Conservation (phyloP, 2,888 invertebrate species). For the Ypsolopha sequella region DNA sequence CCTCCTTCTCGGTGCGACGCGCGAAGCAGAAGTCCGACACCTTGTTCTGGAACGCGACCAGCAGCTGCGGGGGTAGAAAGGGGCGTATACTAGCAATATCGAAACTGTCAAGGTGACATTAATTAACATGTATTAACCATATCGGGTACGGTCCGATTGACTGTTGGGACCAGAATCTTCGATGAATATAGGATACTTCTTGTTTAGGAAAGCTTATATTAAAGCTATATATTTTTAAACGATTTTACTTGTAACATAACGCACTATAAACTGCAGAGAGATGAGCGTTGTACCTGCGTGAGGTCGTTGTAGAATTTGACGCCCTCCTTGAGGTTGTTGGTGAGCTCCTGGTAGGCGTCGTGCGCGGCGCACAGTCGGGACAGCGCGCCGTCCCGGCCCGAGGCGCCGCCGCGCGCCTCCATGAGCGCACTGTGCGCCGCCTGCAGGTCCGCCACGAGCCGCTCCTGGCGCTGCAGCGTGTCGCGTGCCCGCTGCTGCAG, state of each 20-base stretch:
- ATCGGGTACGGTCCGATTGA: too few species aligned
- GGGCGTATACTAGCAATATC: too few species aligned
- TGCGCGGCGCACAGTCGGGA: conserved; percentile 90
- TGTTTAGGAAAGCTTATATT: too few species aligned
- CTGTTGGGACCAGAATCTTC: too few species aligned
- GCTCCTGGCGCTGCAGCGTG: conserved; percentile 79
- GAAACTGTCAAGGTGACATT: too few species aligned
- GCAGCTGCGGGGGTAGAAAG: conserved; percentile 68
- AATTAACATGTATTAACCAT: too few species aligned
- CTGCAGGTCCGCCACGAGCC: conserved; percentile 50
- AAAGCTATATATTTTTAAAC: too few species aligned
- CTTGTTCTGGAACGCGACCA: conserved; percentile 97
- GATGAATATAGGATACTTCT: too few species aligned
- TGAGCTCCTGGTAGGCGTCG: conserved; percentile 93
- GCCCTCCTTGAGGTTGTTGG: conserved; percentile 93
- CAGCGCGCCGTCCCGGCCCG: conserved; percentile 81
- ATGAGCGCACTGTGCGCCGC: conserved; percentile 68
- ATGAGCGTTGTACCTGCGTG: conserved; percentile 80
- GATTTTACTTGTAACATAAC: too few species aligned
- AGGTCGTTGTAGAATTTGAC: conserved; percentile 96
- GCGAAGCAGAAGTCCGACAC: conserved; percentile 99
- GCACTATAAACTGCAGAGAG: too few species aligned
- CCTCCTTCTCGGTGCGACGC: conserved; percentile 98
- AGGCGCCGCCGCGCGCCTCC: conserved; percentile 74
- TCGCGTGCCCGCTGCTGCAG: conserved; percentile 84